Evolutionary conservation across 2,888 invertebrate species (phyloP).

Genomic region (Julus scanicus): DNA sequence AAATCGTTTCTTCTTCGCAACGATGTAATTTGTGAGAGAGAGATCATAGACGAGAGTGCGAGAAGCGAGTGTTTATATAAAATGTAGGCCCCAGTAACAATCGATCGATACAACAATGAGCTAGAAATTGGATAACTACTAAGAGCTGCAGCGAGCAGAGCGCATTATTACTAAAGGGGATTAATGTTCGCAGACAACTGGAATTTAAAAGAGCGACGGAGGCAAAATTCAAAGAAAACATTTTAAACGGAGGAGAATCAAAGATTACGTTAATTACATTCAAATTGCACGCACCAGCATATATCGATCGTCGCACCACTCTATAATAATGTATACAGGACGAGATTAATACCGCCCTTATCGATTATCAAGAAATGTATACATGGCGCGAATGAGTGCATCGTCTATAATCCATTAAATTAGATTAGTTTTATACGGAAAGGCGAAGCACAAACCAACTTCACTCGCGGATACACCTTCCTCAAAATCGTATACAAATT

Average conservation of each 20-base stretch:
- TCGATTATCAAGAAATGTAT: background rate
- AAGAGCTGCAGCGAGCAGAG: conserved; percentile 23
- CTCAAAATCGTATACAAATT: background rate
- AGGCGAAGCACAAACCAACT: background rate
- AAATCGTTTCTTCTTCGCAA: background rate
- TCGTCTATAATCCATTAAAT: background rate
- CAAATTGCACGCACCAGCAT: background rate
- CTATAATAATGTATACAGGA: background rate
- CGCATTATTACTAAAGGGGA: conserved; percentile 42
- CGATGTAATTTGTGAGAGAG: conserved; percentile 5
- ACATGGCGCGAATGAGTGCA: background rate
- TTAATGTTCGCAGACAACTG: conserved; percentile 14
- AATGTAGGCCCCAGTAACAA: conserved; percentile 26
- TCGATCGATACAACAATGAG: conserved; percentile 42
- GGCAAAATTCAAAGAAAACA: conserved; percentile 39
- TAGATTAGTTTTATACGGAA: conserved; percentile 28
- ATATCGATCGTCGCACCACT: background rate
- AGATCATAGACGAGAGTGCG: background rate
- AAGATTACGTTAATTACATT: conserved; percentile 36
- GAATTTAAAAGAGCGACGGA: background rate
- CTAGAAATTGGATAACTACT: conserved; percentile 42
- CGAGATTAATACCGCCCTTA: background rate
- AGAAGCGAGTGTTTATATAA: background rate
- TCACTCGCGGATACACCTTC: background rate
- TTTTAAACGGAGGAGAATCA: conserved; percentile 34